Conservation (phyloP, 2,113 vertebrate genomes). For the Gymnarchus niloticus region DNA sequence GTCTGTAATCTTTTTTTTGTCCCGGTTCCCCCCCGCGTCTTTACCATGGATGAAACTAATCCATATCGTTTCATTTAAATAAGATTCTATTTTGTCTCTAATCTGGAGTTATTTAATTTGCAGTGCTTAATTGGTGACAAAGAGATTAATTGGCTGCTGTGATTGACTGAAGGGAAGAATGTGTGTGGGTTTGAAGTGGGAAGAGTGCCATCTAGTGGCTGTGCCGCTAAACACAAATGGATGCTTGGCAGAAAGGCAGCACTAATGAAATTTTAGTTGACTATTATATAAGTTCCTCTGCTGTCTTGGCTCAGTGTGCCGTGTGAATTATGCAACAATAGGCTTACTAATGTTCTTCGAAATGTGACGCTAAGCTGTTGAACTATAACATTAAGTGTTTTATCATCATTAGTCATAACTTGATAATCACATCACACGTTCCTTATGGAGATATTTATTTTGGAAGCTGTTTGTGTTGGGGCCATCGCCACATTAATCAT, state of each 20-base stretch:
- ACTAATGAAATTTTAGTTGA: background rate
- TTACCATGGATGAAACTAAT: background rate
- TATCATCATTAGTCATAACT: background rate
- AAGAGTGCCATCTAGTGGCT: conserved; percentile 26
- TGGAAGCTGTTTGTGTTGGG: background rate
- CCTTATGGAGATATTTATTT: background rate
- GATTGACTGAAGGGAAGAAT: background rate
- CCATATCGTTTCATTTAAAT: background rate
- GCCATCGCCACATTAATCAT: background rate
- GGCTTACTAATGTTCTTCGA: background rate
- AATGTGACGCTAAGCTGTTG: background rate
- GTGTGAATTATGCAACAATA: conserved; percentile 7
- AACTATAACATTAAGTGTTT: background rate
- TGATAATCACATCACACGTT: background rate
- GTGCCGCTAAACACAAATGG: background rate
- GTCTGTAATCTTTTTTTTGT: background rate
- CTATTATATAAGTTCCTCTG: background rate
- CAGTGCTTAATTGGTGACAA: conserved; percentile 9
- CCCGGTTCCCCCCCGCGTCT: background rate
- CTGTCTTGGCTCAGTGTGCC: background rate
- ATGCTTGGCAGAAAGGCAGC: background rate
- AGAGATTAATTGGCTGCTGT: conserved; percentile 17
- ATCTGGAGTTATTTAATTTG: conserved; percentile 15
- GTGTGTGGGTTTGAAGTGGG: background rate
- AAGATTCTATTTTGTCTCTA: background rate